Evolutionary conservation across 1,140 invertebrate genomes (phyloP), one percentile per base, ranked within the genome.

Genomic region (Chrysoperla carnea): DNA sequence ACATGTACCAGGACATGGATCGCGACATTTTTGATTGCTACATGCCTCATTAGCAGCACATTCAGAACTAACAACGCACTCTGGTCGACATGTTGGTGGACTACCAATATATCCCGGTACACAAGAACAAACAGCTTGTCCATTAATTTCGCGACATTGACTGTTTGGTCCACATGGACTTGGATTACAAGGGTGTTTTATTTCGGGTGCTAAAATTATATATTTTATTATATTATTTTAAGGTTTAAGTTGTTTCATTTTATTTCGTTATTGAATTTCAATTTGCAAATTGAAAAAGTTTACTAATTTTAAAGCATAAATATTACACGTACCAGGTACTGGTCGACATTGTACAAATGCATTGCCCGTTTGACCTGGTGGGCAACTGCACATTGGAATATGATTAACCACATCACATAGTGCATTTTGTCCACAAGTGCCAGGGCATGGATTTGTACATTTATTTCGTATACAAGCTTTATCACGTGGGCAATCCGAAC

Each of bases 391-490:
- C 51, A 77, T 72, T 2, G 76, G 72, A 47, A 71, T 74, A 48
- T 78, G 75, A 55, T 78, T 78, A 38, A 75, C 64, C n/a, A 76
- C 68, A 58, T 67, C 64, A 50, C 78, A 81, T 40, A 66, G 52
- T 4, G 76, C 63, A 46, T 73, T 71, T 1, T 63, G 39, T 6
- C 73, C 76, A 52, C 78, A 81, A 40, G 68, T 66, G 28, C 68
- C 70, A 7, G 64, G 64, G 50, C 75, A 78, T 33, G 76, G 75
- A 53, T 77, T 68, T 7, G 57, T 48, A 54, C 75, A 78, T 58
- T 74, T 74, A 41, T 69, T 66, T 39, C 71, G 72, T 15, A 72
- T 54, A 52, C 75, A 78, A 41, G 73, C 72, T 53, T 67, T 68
- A 45, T 72, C 69, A 27, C 60, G 60, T 12, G 66, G 54, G 59